These are phyloP conservation scores for Leucania comma DNA, from an alignment of 2,888 invertebrate genomes.

Conservation along the genomic window DNA sequence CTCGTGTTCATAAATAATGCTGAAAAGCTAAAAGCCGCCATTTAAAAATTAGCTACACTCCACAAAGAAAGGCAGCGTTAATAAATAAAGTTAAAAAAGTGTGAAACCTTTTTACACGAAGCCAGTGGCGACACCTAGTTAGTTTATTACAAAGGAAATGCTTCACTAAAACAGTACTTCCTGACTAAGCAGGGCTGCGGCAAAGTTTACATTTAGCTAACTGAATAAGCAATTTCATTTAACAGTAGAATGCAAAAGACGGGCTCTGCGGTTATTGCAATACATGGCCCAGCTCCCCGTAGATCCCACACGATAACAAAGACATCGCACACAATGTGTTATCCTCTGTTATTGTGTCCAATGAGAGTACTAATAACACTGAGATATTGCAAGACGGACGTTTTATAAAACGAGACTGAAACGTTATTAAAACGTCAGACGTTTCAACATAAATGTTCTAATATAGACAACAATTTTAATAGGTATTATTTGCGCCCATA, in stretches of 20 bases:
- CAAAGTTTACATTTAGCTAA: constrained; percentile 62
- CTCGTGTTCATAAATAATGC: constrained; percentile 12
- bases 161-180: constrained; percentile 58
- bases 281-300: constrained; percentile 53
- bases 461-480: constrained; percentile 21
- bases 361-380: constrained; percentile 47
- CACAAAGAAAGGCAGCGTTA: constrained; percentile 31
- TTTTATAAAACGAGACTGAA: constrained; percentile 35
- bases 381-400: constrained; percentile 35
- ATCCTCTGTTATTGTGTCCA: constrained; percentile 57
- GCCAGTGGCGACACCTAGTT: constrained; percentile 51
- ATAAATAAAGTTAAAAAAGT: constrained; percentile 53
- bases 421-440: constrained; percentile 40
- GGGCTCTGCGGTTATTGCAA: constrained; percentile 65
- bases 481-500: constrained; percentile 21
- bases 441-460: constrained; percentile 21
- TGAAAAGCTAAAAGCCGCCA: constrained; percentile 21
- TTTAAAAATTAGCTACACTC: constrained; percentile 41
- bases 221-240: constrained; percentile 68
- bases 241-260: constrained; percentile 65
- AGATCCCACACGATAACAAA: constrained; percentile 62
- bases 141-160: constrained; percentile 60
- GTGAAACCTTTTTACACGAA: constrained; percentile 47
- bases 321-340: constrained; percentile 56
- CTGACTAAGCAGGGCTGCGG: constrained; percentile 47